These are phyloP conservation scores for Suricata suricatta DNA, from an alignment of 2,113 vertebrate genomes.

Conservation along the genomic window DNA sequence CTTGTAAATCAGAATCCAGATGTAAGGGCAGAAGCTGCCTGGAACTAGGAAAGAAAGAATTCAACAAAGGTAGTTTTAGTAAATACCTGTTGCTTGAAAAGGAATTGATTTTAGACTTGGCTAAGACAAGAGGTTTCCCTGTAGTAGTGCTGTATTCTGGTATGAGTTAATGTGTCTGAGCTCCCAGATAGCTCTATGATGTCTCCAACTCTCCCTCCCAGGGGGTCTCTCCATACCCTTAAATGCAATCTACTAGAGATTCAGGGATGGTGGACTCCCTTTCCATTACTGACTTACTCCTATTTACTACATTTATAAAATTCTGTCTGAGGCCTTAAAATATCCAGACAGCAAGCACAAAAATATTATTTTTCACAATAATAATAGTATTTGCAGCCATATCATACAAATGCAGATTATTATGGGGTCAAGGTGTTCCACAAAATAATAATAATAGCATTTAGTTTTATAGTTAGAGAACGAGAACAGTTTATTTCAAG, in stretches of 20 bases:
- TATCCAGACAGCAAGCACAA: neutral
- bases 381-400: neutral
- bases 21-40: neutral
- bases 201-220: neutral
- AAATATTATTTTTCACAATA: neutral
- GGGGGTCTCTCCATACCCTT: neutral
- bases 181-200: neutral
- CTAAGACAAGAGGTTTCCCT: neutral
- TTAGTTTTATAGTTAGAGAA: neutral
- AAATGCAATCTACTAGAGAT: neutral
- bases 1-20: neutral
- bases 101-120: neutral
- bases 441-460: slow-evolving; percentile 2
- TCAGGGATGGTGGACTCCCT: neutral
- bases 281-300: neutral
- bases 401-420: neutral
- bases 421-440: neutral
- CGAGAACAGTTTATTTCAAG: slow-evolving; percentile 23
- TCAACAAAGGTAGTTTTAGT: neutral
- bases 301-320: neutral
- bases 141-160: neutral
- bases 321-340: neutral
- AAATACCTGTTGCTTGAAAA: neutral
- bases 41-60: neutral
- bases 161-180: neutral